These are phyloP conservation scores for Raja brachyura DNA, from an alignment of 2,113 vertebrate species.

Conservation along the genomic window DNA sequence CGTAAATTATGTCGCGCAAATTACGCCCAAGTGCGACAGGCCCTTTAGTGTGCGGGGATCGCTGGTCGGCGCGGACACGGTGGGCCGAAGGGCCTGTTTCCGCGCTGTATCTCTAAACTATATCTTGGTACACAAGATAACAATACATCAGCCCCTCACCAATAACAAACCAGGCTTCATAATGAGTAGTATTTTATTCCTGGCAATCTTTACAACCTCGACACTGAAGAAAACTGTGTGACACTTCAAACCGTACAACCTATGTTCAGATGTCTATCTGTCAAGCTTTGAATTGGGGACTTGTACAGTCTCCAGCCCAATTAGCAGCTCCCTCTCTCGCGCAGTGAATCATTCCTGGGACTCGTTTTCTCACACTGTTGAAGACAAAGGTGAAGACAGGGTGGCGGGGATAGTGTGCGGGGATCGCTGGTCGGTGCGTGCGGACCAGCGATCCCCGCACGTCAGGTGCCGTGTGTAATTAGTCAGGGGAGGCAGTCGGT, in stretches of 20 bases:
- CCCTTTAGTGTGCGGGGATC: too few species aligned
- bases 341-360: not conserved
- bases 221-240: not conserved
- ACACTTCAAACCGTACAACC: not conserved
- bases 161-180: not conserved
- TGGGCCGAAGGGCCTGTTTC: too few species aligned
- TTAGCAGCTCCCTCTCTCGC: not conserved
- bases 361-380: not conserved
- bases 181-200: not conserved
- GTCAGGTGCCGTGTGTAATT: too few species aligned
- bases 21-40: too few species aligned
- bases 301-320: not conserved
- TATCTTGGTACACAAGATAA: too few species aligned
- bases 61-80: too few species aligned
- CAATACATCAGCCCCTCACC: not conserved
- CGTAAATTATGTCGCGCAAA: too few species aligned
- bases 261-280: not conserved
- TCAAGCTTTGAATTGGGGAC: not conserved
- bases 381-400: not conserved
- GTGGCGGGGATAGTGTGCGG: too few species aligned
- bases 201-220: not conserved
- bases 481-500: too few species aligned
- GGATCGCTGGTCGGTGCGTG: too few species aligned
- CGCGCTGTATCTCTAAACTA: too few species aligned
- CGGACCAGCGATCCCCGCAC: too few species aligned